These are phyloP conservation scores for Octonoba sinensis DNA, from an alignment of 2,888 invertebrate species.

Conservation along the genomic window DNA sequence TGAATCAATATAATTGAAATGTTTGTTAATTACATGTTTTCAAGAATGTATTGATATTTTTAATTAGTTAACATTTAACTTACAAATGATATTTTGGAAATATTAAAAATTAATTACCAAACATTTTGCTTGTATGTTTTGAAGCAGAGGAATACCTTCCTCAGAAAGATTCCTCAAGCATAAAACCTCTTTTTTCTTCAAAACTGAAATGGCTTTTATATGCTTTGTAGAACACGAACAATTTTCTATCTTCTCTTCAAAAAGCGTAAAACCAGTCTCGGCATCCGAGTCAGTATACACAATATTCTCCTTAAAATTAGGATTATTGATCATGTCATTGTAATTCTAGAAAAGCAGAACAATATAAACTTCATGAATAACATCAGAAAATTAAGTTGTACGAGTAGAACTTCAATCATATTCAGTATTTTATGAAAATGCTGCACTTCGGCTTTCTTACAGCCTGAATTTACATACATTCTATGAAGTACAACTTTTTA, in stretches of 20 bases:
- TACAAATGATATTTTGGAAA: too few relatives aligned
- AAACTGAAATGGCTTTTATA: conserved; percentile 78
- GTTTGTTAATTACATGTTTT: too few relatives aligned
- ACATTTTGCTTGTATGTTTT: conserved; percentile 83
- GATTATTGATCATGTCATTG: too few relatives aligned
- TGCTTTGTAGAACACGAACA: conserved; percentile 37
- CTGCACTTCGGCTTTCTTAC: too few relatives aligned
- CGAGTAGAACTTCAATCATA: too few relatives aligned
- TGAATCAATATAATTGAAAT: too few relatives aligned
- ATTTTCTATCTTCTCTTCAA: conserved; percentile 39
- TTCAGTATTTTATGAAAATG: too few relatives aligned
- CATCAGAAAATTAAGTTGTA: too few relatives aligned
- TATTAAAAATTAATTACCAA: conserved; percentile 75
- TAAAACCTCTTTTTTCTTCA: conserved; percentile 80
- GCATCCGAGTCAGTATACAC: conserved; percentile 15
- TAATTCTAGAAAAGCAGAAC: conserved; percentile 3
- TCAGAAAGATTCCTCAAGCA: conserved; percentile 86
- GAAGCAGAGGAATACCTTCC: conserved; percentile 84
- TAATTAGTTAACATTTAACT: too few relatives aligned
- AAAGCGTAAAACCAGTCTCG: conserved; percentile 16
- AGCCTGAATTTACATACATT: too few relatives aligned
- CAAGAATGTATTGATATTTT: too few relatives aligned
- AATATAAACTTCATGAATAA: not conserved
- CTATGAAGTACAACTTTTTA: too few relatives aligned
- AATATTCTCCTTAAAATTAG: not conserved